Evolutionary conservation across 2,113 vertebrate species (phyloP).

Genomic region (Otis tarda): DNA sequence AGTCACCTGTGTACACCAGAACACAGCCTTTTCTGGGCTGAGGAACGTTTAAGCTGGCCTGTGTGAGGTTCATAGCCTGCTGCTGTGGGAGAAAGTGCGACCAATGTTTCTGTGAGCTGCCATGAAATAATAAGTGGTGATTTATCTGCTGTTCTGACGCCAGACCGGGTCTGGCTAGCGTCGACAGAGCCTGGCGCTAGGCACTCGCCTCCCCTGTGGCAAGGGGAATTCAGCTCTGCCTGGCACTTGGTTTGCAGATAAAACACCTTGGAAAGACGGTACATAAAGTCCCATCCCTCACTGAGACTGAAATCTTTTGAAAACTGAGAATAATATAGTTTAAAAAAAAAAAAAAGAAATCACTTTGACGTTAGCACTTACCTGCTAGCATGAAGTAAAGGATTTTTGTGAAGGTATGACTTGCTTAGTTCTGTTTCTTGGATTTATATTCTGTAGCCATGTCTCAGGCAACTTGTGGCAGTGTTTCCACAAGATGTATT

Average conservation of each 20-base stretch:
- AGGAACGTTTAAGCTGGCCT: accelerated
- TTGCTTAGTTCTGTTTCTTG: background rate
- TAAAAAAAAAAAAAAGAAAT: background rate
- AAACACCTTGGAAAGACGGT: background rate
- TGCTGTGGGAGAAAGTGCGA: background rate
- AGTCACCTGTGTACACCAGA: background rate
- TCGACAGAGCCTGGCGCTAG: accelerated
- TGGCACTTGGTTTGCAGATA: accelerated
- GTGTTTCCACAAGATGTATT: accelerated
- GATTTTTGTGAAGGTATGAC: background rate
- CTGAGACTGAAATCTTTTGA: background rate
- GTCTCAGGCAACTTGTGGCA: background rate
- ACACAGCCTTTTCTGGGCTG: background rate
- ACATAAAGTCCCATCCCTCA: background rate
- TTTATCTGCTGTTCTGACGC: background rate
- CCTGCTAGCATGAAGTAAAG: background rate
- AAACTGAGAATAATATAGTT: background rate
- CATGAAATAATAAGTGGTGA: background rate
- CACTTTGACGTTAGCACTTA: background rate
- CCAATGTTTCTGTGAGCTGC: background rate
- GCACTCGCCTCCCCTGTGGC: accelerated
- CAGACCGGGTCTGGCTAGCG: background rate
- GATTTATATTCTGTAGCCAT: background rate
- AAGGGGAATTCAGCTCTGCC: background rate
- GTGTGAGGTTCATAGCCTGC: background rate